These are phyloP conservation scores for Elachura formosa DNA, from an alignment of 2,113 vertebrate genomes.

Conservation along the genomic window DNA sequence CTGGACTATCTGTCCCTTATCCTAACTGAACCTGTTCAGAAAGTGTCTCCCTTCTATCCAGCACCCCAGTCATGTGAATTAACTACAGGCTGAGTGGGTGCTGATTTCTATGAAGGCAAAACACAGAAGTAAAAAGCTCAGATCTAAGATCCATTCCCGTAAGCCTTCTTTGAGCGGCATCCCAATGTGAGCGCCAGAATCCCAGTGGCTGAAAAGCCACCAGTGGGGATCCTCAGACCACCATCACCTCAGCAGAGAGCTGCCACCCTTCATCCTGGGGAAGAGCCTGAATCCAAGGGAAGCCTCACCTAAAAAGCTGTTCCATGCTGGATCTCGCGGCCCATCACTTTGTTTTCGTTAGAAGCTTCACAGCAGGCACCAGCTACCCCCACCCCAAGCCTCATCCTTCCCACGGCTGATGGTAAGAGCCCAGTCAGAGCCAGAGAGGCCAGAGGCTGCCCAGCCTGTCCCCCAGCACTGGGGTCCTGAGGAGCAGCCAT, in stretches of 20 bases:
- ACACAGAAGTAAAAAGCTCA: not conserved
- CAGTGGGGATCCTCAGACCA: not conserved
- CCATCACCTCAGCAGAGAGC: not conserved
- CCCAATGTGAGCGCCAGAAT: not conserved
- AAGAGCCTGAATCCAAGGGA: not conserved
- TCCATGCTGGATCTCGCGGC: not conserved
- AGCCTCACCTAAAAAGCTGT: not conserved
- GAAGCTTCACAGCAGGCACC: not conserved
- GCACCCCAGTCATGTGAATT: not conserved
- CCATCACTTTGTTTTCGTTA: not conserved
- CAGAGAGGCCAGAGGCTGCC: not conserved
- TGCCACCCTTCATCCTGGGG: not conserved
- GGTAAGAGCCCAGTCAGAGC: not conserved
- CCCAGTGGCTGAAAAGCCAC: not conserved
- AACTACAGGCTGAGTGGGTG: fast-evolving
- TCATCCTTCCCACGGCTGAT: fast-evolving
- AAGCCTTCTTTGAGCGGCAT: not conserved
- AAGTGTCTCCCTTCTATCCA: not conserved
- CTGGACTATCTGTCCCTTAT: not conserved
- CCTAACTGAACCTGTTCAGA: not conserved
- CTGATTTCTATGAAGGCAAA: not conserved
- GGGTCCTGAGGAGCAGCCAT: too few relatives aligned
- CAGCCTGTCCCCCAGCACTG: not conserved
- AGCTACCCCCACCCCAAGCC: not conserved
- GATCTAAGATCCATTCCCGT: not conserved